Base-by-base conservation (phyloP, 2,113 vertebrate species). In the Caretta caretta region DNA sequence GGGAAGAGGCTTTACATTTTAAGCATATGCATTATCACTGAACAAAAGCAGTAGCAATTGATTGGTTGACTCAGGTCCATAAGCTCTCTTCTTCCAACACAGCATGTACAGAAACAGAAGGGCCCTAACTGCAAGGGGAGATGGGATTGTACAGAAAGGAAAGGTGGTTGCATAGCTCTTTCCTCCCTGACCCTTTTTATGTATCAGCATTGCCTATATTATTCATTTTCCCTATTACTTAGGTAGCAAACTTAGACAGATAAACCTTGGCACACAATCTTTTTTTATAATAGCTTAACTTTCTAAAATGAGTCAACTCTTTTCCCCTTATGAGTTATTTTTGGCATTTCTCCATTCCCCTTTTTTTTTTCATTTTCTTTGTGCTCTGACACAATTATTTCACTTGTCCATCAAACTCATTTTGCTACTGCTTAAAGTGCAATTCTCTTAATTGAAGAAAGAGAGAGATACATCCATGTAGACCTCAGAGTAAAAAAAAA, bases 251-350 rank as follows among this genome's bases (percentile, higher is more conserved):
- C 5, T 20, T 2, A 82, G 35, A 81, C 89, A 9, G 1, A 14
- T 38, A n/a, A 20, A 16, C 2, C 27, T 87, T 62, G 0, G 1
- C 69, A 84, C 90, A 0, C 69, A 83, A 31, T 1, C 1, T 8
- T 83, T 82, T 82, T 1, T 10, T 82, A 84, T 88, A 54, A 24
- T 59, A 31, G 4, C 25, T 1, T 51, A 20, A 17, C 9, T 94
- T 91, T 82, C 22, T 20, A 4, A n/a, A n/a, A 72, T 38, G n/a
- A 54, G 13, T 89, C 22, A 80, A 22, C 2, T 81, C 17, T 42
- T 75, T 75, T 75, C n/a, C 20, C 16, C 8, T 13, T 8, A 4
- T 24, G 2, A 19, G 29, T 69, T 75, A 75, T 62, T 62, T 62
- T 19, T 81, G 19, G 3, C 31, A 76, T 80, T 90, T 93, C 4